Evolutionary conservation across 2,888 invertebrate genomes (phyloP).

Genomic region (Monopis laevigella): DNA sequence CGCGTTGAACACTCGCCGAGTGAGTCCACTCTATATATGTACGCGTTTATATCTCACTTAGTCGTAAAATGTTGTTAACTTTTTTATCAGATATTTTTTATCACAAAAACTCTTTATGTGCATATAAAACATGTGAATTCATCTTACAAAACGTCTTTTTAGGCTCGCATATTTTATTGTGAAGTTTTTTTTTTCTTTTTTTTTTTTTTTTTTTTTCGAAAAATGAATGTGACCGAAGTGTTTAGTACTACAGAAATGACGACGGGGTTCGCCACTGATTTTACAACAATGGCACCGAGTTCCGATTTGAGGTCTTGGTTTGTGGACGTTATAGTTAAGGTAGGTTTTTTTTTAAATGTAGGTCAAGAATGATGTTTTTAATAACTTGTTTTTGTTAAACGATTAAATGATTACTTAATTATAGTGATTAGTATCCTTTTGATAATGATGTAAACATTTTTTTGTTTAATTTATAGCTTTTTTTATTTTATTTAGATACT

Average conservation of each 20-base stretch:
- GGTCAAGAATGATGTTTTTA: too few species aligned
- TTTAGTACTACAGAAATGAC: constrained; percentile 16
- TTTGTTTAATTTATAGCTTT: too few species aligned
- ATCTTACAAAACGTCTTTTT: background rate
- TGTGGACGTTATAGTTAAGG: constrained; percentile 40
- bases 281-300: constrained; percentile 5
- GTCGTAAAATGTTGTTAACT: constrained; percentile 1
- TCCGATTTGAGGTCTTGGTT: constrained; percentile 41
- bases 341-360: constrained; percentile 24
- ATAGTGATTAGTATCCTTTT: too few species aligned
- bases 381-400: too few species aligned
- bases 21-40: too few species aligned
- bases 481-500: too few species aligned
- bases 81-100: constrained; percentile 4
- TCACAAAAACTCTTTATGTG: constrained; percentile 1
- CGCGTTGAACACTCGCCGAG: constrained; percentile 1
- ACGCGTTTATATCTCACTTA: too few species aligned
- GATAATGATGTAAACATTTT: too few species aligned
- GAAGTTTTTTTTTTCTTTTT: constrained; percentile 15
- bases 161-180: background rate
- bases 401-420: too few species aligned
- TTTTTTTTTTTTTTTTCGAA: constrained; percentile 14
- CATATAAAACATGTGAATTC: constrained; percentile 7
- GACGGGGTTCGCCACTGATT: background rate
- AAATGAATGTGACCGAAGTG: constrained; percentile 26